Base-by-base conservation (phyloP, 2,888 invertebrate genomes). In the Corbicula japonica region DNA sequence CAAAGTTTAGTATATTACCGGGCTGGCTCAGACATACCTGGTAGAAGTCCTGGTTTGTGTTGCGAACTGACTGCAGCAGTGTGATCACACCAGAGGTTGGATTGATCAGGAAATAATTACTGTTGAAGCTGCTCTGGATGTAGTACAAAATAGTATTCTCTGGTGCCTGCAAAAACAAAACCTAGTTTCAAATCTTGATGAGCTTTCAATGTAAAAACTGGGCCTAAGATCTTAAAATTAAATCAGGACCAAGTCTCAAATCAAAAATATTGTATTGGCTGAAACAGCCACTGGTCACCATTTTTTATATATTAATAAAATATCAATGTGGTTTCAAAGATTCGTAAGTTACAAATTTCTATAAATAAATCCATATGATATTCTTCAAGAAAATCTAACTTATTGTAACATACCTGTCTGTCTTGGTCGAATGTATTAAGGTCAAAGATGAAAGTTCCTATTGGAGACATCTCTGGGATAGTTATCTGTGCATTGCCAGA, bases 401-500 rank as follows among this genome's bases (percentile, higher is more conserved):
- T 26, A n/a, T 23, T 15, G 23, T n/a, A 15, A 76, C 48, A 74
- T 78, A 85, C 76, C 46, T 72, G 69, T 46, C 72, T 83, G 56
- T 90, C 89, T 12, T 73, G 66, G 77, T 90, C 90, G 28, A 61
- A 80, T 3, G 90, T 89, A 71, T 83, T 70, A 1, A 90, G 73
- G 38, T 86, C 83, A 21, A 69, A 78, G 48, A 92, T 87, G 56
- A 78, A 56, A 8, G 87, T 83, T 6, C 90, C 90, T 12, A 89
- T 80, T 8, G 88, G 84, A 6, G 77, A 71, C 5, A 85, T 91
- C 75, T 91, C 91, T 1, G 81, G 78, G 52, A 92, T 89, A 30
- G 80, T 77, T 26, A 87, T 75, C n/a, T 82, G 81, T 30, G 91
- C 68, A 71, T 96, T 95, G 0, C 98, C 98, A 0, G 96, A 95